Evolutionary conservation across 92 coral and sea anemone species (phyloP), one percentile per base, ranked within the genome.

Genomic region (Parazoanthus swiftii): DNA sequence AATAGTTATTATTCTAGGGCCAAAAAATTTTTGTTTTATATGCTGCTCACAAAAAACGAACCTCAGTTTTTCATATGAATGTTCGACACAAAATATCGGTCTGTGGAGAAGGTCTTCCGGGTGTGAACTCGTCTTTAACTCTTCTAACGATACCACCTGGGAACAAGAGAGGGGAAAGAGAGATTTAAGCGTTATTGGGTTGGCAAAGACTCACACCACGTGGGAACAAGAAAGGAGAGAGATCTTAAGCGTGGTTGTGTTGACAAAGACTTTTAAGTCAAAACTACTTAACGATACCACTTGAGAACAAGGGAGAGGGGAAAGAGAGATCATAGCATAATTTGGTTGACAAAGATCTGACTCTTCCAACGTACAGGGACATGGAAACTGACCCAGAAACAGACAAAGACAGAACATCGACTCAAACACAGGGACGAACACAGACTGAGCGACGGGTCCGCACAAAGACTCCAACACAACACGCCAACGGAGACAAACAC

Each of bases 81-180:
- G 99, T 66, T 96, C 96, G 86, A 93, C 91, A 80, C 99, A 96
- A 89, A 93, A 92, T 82, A 96, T 96, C 70, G 99, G 99, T 75
- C 99, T 92, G 86, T 96, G 99, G 26, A 96, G 96, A 72, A 96
- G 89, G 59, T 96, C 99, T 72, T 94, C 96, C 0, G 96, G 98
- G 82, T 94, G 96, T 65, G 98, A 92, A 80, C 94, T 96, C 36
- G 98, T 89, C 85, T 94, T 93, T 20, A 96, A 90, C 76, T 96
- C 99, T 21, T 96, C 98, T 67, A 96, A 86, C 44, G 99, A 95
- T 35, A 96, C 95, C 85, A 96, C 98, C 99, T 96, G 81, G 76
- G 66, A 75, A 80, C 48, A 50, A 44, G 23, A 36, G 16, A 79
- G 4, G 37, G 35, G 36, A 51, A 11, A 51, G 11, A 51, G 58